Percentiles rank a stretch among this genome's conserved stretches.
These are phyloP conservation scores for Galeruca laticollis DNA, from an alignment of 2,888 invertebrate species.

Conservation along the genomic window DNA sequence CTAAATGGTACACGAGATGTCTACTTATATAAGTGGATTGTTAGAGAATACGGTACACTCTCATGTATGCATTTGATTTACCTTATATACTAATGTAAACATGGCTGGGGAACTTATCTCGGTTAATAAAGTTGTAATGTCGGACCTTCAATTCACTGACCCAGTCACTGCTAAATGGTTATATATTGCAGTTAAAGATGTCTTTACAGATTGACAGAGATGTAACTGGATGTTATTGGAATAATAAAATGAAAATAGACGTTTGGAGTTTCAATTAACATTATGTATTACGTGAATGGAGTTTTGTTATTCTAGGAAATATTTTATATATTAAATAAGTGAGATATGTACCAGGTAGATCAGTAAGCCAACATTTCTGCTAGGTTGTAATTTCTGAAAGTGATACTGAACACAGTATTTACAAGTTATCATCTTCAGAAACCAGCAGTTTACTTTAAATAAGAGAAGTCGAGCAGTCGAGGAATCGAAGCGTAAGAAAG, in stretches of 20 bases:
- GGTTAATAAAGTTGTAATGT: constrained; percentile 37
- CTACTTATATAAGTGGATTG: constrained; percentile 13
- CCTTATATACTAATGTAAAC: constrained; percentile 33
- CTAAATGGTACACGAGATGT: constrained; percentile 1
- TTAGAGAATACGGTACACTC: constrained; percentile 14
- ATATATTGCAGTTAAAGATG: constrained; percentile 28
- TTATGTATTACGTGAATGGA: not conserved
- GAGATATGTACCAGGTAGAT: no score
- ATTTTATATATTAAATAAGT: not conserved
- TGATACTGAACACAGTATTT: no score
- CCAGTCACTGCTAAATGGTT: constrained; percentile 37
- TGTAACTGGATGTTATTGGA: not conserved
- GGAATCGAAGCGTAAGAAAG: no score
- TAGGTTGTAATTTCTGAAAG: no score
- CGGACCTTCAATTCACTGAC: constrained; percentile 38
- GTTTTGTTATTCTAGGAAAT: no score
- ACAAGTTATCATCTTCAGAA: no score
- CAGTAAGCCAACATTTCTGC: no score
- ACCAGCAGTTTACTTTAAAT: no score
- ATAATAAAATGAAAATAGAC: not conserved
- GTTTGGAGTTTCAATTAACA: not conserved
- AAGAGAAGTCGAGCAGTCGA: no score
- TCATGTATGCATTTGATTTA: constrained; percentile 27
- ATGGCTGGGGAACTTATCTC: constrained; percentile 37
- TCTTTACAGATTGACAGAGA: constrained; percentile 24